These are phyloP conservation scores for Erethizon dorsatum DNA, from an alignment of 2,797 vertebrate species.

Conservation along the genomic window DNA sequence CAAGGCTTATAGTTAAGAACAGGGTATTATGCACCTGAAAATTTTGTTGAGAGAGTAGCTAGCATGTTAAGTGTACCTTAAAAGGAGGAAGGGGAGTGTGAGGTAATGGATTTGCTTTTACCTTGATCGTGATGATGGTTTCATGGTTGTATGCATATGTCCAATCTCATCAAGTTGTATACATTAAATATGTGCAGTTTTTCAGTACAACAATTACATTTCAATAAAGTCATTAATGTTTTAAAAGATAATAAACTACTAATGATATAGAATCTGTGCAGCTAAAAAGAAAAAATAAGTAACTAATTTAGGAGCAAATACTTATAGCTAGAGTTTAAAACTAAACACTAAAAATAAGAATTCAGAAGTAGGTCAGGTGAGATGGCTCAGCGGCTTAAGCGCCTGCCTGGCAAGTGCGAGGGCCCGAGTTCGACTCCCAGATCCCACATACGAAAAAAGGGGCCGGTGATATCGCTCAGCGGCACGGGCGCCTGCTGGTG, in stretches of 20 bases:
- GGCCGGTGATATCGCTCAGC: too few species aligned
- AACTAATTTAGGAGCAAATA: background rate
- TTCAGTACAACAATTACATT: background rate
- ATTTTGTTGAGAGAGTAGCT: background rate
- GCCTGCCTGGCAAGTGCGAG: too few species aligned
- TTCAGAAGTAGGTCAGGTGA: too few species aligned
- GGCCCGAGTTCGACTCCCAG: too few species aligned
- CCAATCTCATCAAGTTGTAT: background rate
- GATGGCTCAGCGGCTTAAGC: too few species aligned
- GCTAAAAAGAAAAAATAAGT: background rate
- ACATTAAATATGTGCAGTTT: background rate
- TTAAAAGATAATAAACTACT: background rate
- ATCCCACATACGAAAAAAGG: too few species aligned
- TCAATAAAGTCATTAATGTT: background rate
- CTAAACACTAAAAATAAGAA: background rate
- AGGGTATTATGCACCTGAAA: background rate
- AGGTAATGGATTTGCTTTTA: background rate
- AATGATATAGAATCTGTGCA: background rate
- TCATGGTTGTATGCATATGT: background rate
- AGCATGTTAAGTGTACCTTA: background rate
- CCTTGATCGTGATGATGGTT: background rate
- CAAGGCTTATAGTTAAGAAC: background rate
- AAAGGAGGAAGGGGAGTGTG: rapidly evolving
- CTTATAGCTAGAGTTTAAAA: background rate
- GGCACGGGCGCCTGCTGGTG: too few species aligned